Base-by-base conservation (phyloP, 2,797 vertebrate genomes). In the Naso thynnoides region DNA sequence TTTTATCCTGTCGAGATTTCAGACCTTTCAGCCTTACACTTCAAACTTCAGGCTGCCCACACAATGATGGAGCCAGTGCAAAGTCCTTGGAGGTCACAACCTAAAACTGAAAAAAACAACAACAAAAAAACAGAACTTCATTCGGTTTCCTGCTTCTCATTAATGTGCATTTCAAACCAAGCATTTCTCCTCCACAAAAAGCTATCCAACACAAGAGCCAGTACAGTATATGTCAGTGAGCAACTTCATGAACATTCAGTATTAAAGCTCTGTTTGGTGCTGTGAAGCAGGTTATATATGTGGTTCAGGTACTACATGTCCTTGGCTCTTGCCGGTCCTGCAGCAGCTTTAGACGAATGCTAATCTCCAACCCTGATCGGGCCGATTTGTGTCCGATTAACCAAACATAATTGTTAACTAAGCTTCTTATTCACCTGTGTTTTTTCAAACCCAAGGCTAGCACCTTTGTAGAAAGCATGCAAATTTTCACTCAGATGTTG, bases 321-420 rank as follows among this genome's bases (percentile, higher is more conserved):
- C 73, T 78, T 54, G 79, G 60, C 23, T 77, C 58, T 45, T 44
- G 24, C 26, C 10, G 19, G 42, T 44, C 47, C 31, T 59, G 56
- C 62, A 53, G 79, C 53, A 50, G 42, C 10, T 60, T 67, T 50
- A 26, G 57, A 72, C 21, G 33, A 69, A 61, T 62, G 9, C 57
- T 72, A 42, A 79, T 81, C 54, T 61, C 56, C 39, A 44, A n/a
- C 29, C 13, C 18, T 59, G 39, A 66, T 74, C 44, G 15, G 33
- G 31, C 59, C 73, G 74, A 90, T 84, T 65, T 70, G 45, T 61
- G 59, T 41, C 74, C 49, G 23, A 85, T 79, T 83, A 75, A 82
- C 54, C 1, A 1, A 18, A 74, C 59, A 53, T 78, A 58, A 81
- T 63, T 67, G 15, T 70, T 64, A 61, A 71, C 68, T 38, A 39